Evolutionary conservation across 2,888 invertebrate species (phyloP).

Genomic region (Lycia hirtaria): DNA sequence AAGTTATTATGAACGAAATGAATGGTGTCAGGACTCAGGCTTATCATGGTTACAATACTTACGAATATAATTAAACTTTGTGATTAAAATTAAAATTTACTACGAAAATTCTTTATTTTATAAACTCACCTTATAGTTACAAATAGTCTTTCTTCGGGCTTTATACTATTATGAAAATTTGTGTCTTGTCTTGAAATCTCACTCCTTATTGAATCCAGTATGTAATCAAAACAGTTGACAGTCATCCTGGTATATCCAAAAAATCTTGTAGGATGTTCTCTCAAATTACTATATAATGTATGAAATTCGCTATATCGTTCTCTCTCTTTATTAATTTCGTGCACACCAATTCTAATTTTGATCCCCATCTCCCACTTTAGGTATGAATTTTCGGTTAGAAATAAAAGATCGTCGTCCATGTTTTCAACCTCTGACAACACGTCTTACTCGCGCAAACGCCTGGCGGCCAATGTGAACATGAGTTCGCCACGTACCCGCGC

Average conservation of each 20-base stretch:
- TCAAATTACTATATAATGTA: constrained; percentile 43
- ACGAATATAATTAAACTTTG: constrained; percentile 38
- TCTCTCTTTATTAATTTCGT: constrained; percentile 42
- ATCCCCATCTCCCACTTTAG: constrained; percentile 41
- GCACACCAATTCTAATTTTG: constrained; percentile 43
- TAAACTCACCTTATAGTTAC: constrained; percentile 33
- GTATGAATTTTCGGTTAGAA: constrained; percentile 29
- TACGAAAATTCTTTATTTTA: constrained; percentile 12
- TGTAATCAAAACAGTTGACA: constrained; percentile 40
- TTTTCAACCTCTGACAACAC: constrained; percentile 31
- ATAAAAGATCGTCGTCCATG: constrained; percentile 41
- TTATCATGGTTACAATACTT: constrained; percentile 44
- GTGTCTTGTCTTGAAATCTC: constrained; percentile 39
- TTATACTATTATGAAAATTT: constrained; percentile 40
- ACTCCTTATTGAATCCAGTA: constrained; percentile 44
- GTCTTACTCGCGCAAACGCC: constrained; percentile 40
- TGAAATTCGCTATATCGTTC: constrained; percentile 42
- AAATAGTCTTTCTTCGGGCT: constrained; percentile 39
- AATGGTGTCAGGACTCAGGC: constrained; percentile 43
- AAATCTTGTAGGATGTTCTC: constrained; percentile 43
- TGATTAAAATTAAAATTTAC: constrained; percentile 42
- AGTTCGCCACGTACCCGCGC: constrained; percentile 4
- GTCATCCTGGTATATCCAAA: constrained; percentile 42
- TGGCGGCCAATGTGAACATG: constrained; percentile 35
- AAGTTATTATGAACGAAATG: constrained; percentile 41